These are phyloP conservation scores for Platycheirus rosarum DNA, from an alignment of 2,888 invertebrate genomes.

Conservation along the genomic window DNA sequence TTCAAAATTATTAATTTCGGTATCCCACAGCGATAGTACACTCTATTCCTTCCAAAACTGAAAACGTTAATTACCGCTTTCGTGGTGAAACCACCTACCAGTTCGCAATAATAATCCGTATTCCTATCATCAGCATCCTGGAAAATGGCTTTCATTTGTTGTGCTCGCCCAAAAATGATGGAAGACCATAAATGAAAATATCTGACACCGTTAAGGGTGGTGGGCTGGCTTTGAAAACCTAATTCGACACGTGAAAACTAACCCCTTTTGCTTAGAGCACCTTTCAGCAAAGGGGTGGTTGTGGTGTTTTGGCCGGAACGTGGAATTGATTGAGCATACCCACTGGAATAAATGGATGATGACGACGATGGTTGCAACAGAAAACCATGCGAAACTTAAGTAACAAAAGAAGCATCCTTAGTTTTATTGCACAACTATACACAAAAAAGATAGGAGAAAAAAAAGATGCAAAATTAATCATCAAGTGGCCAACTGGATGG, in stretches of 20 bases:
- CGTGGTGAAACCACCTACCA: conserved; percentile 42
- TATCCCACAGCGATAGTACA: no score
- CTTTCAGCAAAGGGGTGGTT: neutral
- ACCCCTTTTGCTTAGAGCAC: conserved; percentile 34
- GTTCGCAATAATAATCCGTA: conserved; percentile 33
- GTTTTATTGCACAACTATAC: conserved; percentile 4
- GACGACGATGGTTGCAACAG: conserved; percentile 74
- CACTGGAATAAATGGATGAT: conserved; percentile 80
- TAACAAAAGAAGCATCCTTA: conserved; percentile 12
- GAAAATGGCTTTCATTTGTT: conserved; percentile 27
- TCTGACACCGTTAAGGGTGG: conserved; percentile 34
- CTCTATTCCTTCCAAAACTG: no score
- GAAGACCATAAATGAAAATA: conserved; percentile 53
- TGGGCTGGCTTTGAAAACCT: conserved; percentile 8
- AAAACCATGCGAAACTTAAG: conserved; percentile 13
- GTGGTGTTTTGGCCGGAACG: conserved; percentile 14
- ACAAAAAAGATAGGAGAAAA: neutral
- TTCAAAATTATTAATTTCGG: conserved; percentile 56
- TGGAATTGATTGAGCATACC: conserved; percentile 81
- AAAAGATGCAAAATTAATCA: conserved; percentile 66
- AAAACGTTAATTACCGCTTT: conserved; percentile 46
- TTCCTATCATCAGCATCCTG: neutral
- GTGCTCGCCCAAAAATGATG: conserved; percentile 58
- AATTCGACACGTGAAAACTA: conserved; percentile 52
- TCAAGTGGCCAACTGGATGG: conserved; percentile 43